Percentiles rank a stretch among this genome's conserved stretches.
Evolutionary conservation across 2,888 invertebrate species (phyloP).

Genomic region (Linnaemya tessellans): DNA sequence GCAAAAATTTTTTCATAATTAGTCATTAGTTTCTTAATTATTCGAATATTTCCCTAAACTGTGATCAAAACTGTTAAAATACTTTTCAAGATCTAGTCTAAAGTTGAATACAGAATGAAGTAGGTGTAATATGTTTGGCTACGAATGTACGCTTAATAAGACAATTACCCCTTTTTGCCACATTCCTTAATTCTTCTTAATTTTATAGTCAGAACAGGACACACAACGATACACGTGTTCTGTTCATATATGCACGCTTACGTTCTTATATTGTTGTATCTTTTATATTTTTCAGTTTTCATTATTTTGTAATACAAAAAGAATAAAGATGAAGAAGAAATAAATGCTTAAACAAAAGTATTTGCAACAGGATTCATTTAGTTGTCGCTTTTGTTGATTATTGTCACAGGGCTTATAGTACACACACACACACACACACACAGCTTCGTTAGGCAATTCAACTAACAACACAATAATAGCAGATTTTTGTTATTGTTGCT

Average conservation of each 20-base stretch:
- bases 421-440: conserved; percentile 19
- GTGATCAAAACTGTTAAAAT: too few relatives aligned
- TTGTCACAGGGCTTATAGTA: conserved; percentile 64
- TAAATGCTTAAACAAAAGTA: conserved; percentile 51
- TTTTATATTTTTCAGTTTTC: conserved; percentile 43
- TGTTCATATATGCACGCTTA: background rate
- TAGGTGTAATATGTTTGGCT: background rate
- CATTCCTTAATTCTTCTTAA: conserved; percentile 57
- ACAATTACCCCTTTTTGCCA: conserved; percentile 53
- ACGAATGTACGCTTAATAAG: conserved; percentile 11
- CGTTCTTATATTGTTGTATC: conserved; percentile 13
- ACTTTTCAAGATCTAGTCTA: too few relatives aligned
- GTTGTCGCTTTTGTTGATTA: conserved; percentile 70
- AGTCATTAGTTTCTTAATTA: too few relatives aligned
- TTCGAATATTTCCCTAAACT: too few relatives aligned
- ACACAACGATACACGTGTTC: background rate
- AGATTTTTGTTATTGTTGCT: conserved; percentile 33
- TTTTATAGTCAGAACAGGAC: conserved; percentile 8
- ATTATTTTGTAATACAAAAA: conserved; percentile 27
- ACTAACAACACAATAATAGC: conserved; percentile 54
- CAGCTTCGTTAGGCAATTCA: conserved; percentile 71
- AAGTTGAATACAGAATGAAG: too few relatives aligned
- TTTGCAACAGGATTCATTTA: conserved; percentile 70
- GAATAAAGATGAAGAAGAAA: conserved; percentile 5
- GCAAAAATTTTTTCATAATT: too few relatives aligned